These are phyloP conservation scores for Ahaetulla prasina DNA, from an alignment of 2,113 vertebrate species.

Conservation along the genomic window DNA sequence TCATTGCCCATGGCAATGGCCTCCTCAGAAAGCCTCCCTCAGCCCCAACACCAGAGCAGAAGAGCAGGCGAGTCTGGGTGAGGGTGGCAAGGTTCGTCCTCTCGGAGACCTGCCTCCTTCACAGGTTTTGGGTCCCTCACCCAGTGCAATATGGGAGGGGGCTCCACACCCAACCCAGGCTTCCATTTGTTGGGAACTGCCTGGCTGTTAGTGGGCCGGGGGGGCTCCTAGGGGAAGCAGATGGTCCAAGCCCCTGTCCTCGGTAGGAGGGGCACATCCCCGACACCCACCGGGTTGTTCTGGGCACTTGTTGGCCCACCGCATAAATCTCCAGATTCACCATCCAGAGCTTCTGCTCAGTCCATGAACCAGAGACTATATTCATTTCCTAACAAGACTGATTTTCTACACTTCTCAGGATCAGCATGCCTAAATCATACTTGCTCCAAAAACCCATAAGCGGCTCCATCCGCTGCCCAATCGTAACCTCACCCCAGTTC, in stretches of 20 bases:
- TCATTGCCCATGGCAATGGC: accelerated
- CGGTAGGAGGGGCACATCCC: background rate
- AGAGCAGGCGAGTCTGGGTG: background rate
- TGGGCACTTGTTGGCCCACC: background rate
- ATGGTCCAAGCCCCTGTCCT: background rate
- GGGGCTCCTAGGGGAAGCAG: no score
- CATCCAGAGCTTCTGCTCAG: background rate
- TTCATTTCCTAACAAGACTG: background rate
- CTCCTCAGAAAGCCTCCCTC: background rate
- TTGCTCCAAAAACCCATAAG: no score
- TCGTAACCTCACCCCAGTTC: no score
- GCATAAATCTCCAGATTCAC: background rate
- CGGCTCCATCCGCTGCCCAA: no score
- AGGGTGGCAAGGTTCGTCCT: background rate
- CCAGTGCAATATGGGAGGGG: background rate
- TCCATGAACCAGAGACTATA: background rate
- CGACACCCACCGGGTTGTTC: background rate
- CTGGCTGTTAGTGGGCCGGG: no score
- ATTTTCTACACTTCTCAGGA: background rate
- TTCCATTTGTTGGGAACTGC: background rate
- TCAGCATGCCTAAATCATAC: background rate
- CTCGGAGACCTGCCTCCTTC: background rate
- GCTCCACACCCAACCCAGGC: background rate
- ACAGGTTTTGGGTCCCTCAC: background rate
- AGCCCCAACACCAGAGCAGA: background rate